Evolutionary conservation across 2,113 vertebrate genomes (phyloP), one percentile per base, ranked within the genome.

Genomic region (Limanda limanda): DNA sequence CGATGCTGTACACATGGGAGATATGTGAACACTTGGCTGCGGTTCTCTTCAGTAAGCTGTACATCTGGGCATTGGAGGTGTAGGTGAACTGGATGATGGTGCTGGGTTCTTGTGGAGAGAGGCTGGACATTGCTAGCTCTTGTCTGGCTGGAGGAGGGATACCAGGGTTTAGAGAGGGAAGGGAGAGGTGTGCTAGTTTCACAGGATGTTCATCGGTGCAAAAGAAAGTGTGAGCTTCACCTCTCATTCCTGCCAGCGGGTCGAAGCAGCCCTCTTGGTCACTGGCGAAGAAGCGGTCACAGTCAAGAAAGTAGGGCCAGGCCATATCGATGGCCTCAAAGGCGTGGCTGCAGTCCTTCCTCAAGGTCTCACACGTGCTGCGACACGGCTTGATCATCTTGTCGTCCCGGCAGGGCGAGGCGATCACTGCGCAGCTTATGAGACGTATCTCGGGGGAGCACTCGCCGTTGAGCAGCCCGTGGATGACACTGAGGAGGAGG

Each of bases 281-380:
- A 0, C 92, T 85, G 0, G 93, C 94, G 0, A 99, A 99, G 89
- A 98, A 98, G 55, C 91, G 96, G 58, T 95, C 93, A 0, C 98
- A 99, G 85, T 99, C 97, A 7, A 99, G 90, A 86, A 99, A 99
- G 86, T 99, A 99, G 37, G 98, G 98, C 98, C 98, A 99, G 76
- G 97, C 97, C 98, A 99, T 99, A 52, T 96, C 93, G 27, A 99
- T 98, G 37, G 93, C 91, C 7, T 98, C 96, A 14, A 99, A 98
- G 48, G 96, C 95, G 0, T 96, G 95, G n/a, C 74, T 77, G 20
- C 98, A 99, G 83, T 88, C 94, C 70, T 90, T 95, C 40, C 89
- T 95, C 70, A 99, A 86, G 0, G 76, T 91, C 79, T 97, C 95
- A 21, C 98, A 99, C 2, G 95, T 82, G 0, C 88, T 95, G 57